Conservation (phyloP, 30 jellyfish, hydroid and myxozoan species). For the Cassiopea andromeda region DNA sequence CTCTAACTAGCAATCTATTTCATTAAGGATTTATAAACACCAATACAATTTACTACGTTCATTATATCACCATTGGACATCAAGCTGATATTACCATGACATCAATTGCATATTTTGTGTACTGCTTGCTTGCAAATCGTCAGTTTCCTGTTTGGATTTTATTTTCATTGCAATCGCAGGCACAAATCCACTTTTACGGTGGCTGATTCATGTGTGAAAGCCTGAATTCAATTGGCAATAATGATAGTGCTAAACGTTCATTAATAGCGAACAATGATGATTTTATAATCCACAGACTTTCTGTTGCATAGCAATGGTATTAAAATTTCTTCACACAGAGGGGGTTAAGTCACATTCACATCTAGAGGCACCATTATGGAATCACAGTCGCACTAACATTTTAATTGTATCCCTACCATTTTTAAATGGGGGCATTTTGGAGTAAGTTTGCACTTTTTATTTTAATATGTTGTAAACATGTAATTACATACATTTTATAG, state of each 20-base stretch:
- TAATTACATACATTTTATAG: no score
- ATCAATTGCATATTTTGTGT: neutral
- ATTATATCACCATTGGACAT: neutral
- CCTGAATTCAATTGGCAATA: neutral
- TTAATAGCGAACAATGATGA: neutral
- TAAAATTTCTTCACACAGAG: neutral
- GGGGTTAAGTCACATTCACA: neutral
- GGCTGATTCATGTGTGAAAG: neutral
- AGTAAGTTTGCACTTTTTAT: no score
- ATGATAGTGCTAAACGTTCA: neutral
- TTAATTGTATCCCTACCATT: no score
- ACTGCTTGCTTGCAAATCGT: neutral
- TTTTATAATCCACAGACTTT: neutral
- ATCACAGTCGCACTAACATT: no score
- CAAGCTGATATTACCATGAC: neutral
- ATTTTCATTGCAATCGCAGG: neutral
- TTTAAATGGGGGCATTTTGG: no score
- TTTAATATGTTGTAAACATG: no score
- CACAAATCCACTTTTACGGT: constrained; percentile 13
- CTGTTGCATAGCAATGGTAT: neutral
- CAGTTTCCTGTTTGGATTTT: neutral
- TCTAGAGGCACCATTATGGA: no score
- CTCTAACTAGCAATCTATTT: no score
- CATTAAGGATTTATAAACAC: neutral
- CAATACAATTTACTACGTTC: neutral